A percentile compares a stretch with the other conserved stretches of the same genome.
phyloP scores from a whole-genome alignment of 1,140 invertebrate species.

The Notospermus geniculatus region DNA sequence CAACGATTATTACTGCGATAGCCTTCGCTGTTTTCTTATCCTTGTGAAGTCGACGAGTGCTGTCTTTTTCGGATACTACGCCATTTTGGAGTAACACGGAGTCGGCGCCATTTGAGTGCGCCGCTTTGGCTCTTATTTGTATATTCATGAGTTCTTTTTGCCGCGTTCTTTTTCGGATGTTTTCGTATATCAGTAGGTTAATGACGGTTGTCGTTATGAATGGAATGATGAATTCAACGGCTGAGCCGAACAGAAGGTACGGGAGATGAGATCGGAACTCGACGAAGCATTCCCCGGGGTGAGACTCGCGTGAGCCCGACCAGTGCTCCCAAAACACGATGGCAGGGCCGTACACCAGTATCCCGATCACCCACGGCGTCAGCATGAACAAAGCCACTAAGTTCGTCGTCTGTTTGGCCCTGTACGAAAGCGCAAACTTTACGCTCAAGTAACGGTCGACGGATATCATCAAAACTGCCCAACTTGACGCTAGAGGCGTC shows the following conservation, averaged over 20 bases:
- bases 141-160: neutral
- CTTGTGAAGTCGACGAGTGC: neutral
- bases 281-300: conserved; percentile 20
- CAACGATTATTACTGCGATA: conserved; percentile 24
- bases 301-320: conserved; percentile 8
- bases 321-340: conserved; percentile 24
- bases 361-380: conserved; percentile 21
- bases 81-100: neutral
- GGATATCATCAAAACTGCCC: conserved; percentile 24
- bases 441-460: conserved; percentile 21
- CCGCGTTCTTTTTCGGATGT: conserved; percentile 21
- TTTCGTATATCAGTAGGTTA: conserved; percentile 22
- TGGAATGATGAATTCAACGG: conserved; percentile 25
- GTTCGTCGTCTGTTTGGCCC: conserved; percentile 1
- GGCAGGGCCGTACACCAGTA: conserved; percentile 21
- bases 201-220: conserved; percentile 14
- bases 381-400: conserved; percentile 21
- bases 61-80: neutral
- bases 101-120: neutral
- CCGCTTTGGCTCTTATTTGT: neutral
- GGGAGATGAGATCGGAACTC: conserved; percentile 19
- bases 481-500: conserved; percentile 20
- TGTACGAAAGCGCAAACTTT: neutral
- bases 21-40: conserved; percentile 23
- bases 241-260: conserved; percentile 18